phyloP scores from a whole-genome alignment of 2,113 vertebrate genomes.

The Telmatochromis sp. region DNA sequence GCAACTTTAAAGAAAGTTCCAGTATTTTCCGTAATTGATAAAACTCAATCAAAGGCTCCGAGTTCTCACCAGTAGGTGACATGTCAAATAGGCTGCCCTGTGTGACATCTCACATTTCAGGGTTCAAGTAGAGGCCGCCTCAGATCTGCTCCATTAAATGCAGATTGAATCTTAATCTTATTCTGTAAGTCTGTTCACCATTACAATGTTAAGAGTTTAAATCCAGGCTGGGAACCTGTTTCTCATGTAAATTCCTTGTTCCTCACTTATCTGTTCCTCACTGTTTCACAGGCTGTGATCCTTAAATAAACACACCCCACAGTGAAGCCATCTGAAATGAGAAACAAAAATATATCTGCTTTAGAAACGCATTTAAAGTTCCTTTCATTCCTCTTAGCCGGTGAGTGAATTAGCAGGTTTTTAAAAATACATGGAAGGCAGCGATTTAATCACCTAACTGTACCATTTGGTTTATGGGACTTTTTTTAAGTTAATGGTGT shows the following conservation, averaged over 20 bases:
- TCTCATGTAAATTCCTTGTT: slow-evolving; percentile 64
- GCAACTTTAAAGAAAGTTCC: not conserved
- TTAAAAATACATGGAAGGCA: not conserved
- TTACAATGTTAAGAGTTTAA: slow-evolving; percentile 74
- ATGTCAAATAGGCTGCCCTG: slow-evolving; percentile 66
- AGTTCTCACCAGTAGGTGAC: slow-evolving; percentile 68
- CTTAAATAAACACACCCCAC: slow-evolving; percentile 51
- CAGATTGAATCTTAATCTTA: slow-evolving; percentile 71
- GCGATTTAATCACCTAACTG: not conserved
- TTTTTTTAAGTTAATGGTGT: not conserved
- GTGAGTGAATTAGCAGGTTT: not conserved
- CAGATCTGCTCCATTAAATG: slow-evolving; percentile 68
- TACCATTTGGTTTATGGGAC: not conserved
- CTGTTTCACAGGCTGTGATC: slow-evolving; percentile 49
- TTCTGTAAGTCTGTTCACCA: slow-evolving; percentile 70
- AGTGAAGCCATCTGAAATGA: not conserved
- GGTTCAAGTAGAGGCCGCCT: slow-evolving; percentile 74
- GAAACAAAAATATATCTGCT: not conserved
- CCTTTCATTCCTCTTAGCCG: not conserved
- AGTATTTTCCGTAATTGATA: slow-evolving; percentile 58
- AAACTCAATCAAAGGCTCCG: slow-evolving; percentile 64
- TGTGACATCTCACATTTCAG: slow-evolving; percentile 70
- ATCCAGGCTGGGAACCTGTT: slow-evolving; percentile 64
- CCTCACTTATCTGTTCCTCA: slow-evolving; percentile 35
- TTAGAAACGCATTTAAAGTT: not conserved